These are phyloP conservation scores for Spinus pinus DNA, from an alignment of 2,797 vertebrate genomes.

Conservation along the genomic window DNA sequence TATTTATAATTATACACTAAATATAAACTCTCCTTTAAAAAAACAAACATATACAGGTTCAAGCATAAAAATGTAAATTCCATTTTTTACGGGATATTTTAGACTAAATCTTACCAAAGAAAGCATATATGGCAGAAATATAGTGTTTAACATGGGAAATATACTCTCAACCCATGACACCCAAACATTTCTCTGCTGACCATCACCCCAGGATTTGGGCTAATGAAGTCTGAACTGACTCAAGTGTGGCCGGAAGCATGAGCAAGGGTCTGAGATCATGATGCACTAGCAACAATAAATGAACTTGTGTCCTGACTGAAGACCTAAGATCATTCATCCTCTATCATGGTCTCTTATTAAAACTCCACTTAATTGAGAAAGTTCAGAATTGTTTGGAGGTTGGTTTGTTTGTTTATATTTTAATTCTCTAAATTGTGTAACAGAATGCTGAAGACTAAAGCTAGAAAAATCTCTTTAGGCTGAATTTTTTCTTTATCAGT, in stretches of 20 bases:
- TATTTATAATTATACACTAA: background rate
- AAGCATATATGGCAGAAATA: background rate
- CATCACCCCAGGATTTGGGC: background rate
- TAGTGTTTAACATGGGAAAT: background rate
- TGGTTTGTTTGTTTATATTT: background rate
- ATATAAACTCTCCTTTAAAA: background rate
- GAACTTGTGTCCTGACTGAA: background rate
- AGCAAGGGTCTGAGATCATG: background rate
- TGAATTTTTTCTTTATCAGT: background rate
- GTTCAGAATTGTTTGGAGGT: background rate
- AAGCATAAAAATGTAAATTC: background rate
- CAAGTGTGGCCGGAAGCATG: background rate
- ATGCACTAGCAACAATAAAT: background rate
- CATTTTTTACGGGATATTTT: background rate
- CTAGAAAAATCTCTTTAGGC: background rate
- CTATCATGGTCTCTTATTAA: background rate
- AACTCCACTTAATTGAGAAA: background rate
- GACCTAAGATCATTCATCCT: background rate
- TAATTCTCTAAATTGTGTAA: background rate
- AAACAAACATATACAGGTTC: fast-evolving
- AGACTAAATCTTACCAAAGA: background rate
- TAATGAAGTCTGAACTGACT: background rate
- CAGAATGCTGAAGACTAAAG: background rate
- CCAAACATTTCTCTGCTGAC: background rate
- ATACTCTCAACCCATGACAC: background rate